A percentile compares a stretch with the other conserved stretches of the same genome.
These are phyloP conservation scores for Porites divaricata DNA, from an alignment of 92 coral and sea anemone genomes.

Conservation along the genomic window DNA sequence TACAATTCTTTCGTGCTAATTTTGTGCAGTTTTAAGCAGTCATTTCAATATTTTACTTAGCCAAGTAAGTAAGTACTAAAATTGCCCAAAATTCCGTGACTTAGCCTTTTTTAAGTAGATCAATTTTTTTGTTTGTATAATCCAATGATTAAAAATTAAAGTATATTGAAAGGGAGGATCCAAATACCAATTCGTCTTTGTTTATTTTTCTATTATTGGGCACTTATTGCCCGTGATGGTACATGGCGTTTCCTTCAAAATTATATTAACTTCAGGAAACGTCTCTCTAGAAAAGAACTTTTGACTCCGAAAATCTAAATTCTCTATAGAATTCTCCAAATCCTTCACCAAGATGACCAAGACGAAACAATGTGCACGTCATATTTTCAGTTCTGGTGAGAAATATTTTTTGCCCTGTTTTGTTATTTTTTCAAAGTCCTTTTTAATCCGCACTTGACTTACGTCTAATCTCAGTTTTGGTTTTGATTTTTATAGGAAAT, in stretches of 20 bases:
- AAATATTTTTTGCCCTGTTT: background rate
- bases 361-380: constrained; percentile 6
- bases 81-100: no score
- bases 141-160: background rate
- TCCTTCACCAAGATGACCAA: constrained; percentile 67
- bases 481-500: background rate
- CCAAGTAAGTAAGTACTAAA: no score
- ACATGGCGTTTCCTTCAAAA: background rate
- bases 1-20: background rate
- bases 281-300: background rate
- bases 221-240: background rate
- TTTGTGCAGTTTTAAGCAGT: no score
- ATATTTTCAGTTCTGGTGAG: constrained; percentile 12
- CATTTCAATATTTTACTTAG: no score
- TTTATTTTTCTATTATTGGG: background rate
- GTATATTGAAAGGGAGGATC: background rate
- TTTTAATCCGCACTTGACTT: background rate
- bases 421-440: background rate
- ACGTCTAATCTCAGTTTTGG: background rate
- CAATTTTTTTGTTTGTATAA: background rate
- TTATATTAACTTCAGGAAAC: background rate
- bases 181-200: background rate
- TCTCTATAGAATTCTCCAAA: constrained; percentile 62
- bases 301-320: background rate
- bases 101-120: background rate